These are phyloP conservation scores for Oncorhynchus gorbuscha DNA, from an alignment of 2,113 vertebrate species.

Conservation along the genomic window DNA sequence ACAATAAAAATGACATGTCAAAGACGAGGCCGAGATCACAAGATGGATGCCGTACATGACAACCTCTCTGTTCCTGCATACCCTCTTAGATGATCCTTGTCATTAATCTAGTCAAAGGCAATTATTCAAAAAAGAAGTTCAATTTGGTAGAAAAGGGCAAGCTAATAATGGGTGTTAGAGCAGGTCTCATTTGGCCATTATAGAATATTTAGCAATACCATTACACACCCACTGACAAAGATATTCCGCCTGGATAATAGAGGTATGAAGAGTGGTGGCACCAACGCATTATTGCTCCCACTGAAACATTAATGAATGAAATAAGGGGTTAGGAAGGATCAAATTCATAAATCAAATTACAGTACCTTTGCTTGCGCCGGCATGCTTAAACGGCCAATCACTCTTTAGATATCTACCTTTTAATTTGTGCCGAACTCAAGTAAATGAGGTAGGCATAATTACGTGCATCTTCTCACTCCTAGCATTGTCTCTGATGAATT, in stretches of 20 bases:
- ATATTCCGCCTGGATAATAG: constrained; percentile 67
- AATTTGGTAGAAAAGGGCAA: constrained; percentile 51
- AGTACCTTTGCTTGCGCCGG: constrained; percentile 57
- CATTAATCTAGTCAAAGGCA: constrained; percentile 51
- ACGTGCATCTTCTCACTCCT: constrained; percentile 73
- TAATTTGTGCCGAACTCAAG: constrained; percentile 58
- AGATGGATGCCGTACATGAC: not conserved
- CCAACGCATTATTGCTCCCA: constrained; percentile 75
- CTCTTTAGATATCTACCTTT: constrained; percentile 54
- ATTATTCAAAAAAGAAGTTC: constrained; percentile 53
- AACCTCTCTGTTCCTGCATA: not conserved
- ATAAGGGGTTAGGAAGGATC: constrained; percentile 73
- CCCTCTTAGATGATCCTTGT: constrained; percentile 45
- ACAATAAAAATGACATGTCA: constrained; percentile 19
- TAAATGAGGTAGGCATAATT: constrained; percentile 77
- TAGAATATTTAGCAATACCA: constrained; percentile 72
- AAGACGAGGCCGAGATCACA: constrained; percentile 12
- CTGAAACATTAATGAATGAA: constrained; percentile 81
- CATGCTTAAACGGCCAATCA: constrained; percentile 57
- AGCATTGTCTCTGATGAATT: constrained; percentile 78
- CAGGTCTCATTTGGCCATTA: constrained; percentile 50
- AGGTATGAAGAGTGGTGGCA: constrained; percentile 62
- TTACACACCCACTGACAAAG: constrained; percentile 70
- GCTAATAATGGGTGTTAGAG: constrained; percentile 54
- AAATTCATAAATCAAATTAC: constrained; percentile 82